Conservation (phyloP, 2,888 invertebrate genomes). For the Nemurella pictetii region DNA sequence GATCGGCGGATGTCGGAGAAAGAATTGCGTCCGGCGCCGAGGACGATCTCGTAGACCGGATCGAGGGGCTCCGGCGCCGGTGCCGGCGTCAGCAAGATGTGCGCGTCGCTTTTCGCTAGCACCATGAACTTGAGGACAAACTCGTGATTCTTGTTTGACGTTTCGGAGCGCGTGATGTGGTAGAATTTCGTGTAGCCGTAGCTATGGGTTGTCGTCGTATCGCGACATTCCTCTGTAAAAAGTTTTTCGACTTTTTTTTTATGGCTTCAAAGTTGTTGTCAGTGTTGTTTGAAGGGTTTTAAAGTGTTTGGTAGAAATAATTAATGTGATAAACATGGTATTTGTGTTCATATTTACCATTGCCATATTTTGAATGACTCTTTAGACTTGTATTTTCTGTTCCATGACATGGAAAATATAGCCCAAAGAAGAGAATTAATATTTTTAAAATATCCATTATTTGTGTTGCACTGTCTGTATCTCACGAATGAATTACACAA, state of each 20-base stretch:
- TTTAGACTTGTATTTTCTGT: not conserved
- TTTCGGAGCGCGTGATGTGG: conserved; percentile 28
- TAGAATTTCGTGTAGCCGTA: conserved; percentile 37
- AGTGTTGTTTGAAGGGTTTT: too few relatives aligned
- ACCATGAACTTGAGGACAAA: conserved; percentile 65
- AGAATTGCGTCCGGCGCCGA: conserved; percentile 72
- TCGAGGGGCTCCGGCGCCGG: conserved; percentile 54
- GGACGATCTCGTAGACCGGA: conserved; percentile 69
- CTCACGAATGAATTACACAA: too few relatives aligned
- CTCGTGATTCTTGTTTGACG: conserved; percentile 6
- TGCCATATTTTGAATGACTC: not conserved
- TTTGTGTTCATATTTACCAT: not conserved
- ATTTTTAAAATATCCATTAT: too few relatives aligned
- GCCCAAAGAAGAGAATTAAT: not conserved
- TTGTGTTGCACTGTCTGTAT: too few relatives aligned
- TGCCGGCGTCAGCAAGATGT: conserved; percentile 65
- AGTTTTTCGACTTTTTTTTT: not conserved
- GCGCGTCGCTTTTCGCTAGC: conserved; percentile 68
- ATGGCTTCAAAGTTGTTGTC: too few relatives aligned
- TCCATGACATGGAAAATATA: not conserved
- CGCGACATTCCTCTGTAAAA: conserved; percentile 8
- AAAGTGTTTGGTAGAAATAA: too few relatives aligned
- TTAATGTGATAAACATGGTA: not conserved
- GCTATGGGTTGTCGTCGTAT: conserved; percentile 26
- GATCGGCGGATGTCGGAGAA: conserved; percentile 68